Evolutionary conservation across 1,140 invertebrate genomes (phyloP).

Genomic region (Neocloeon triangulifer): DNA sequence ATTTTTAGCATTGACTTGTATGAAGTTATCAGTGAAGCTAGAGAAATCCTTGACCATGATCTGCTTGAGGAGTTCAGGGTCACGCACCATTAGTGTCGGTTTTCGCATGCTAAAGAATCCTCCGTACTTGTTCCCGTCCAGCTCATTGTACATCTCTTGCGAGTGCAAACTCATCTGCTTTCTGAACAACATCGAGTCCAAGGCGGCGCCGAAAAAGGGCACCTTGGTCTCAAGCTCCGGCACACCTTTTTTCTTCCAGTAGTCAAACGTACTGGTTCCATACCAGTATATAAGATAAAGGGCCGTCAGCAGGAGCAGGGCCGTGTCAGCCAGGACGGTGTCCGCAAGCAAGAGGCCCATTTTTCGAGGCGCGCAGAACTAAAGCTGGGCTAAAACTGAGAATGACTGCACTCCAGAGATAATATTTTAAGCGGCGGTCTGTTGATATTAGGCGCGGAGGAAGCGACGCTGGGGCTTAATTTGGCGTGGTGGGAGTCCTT

Average conservation of each 20-base stretch:
- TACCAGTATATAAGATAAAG: conserved; percentile 16
- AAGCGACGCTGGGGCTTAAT: too few species aligned
- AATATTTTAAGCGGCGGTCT: too few species aligned
- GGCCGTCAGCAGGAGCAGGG: too few species aligned
- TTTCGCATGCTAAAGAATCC: conserved; percentile 19
- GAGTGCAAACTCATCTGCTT: conserved; percentile 6
- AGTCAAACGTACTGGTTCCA: conserved; percentile 16
- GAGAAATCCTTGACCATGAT: conserved; percentile 30
- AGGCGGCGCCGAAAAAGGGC: conserved; percentile 14
- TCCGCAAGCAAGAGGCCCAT: too few species aligned
- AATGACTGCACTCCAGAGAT: too few species aligned
- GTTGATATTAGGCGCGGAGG: too few species aligned
- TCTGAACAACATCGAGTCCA: conserved; percentile 7
- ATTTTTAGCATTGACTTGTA: conserved; percentile 19
- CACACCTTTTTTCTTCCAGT: conserved; percentile 15
- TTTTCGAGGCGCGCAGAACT: too few species aligned
- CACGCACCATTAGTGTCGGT: conserved; percentile 17
- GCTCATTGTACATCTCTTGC: conserved; percentile 12
- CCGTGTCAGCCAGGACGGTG: too few species aligned
- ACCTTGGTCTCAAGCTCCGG: conserved; percentile 14
- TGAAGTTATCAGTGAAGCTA: conserved; percentile 23
- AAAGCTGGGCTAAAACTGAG: too few species aligned
- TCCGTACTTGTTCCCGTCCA: conserved; percentile 15
- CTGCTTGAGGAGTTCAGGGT: conserved; percentile 21
- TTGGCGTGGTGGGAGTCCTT: too few species aligned